Conservation (phyloP, 2,888 invertebrate species). For the Scaeva pyrastri region DNA sequence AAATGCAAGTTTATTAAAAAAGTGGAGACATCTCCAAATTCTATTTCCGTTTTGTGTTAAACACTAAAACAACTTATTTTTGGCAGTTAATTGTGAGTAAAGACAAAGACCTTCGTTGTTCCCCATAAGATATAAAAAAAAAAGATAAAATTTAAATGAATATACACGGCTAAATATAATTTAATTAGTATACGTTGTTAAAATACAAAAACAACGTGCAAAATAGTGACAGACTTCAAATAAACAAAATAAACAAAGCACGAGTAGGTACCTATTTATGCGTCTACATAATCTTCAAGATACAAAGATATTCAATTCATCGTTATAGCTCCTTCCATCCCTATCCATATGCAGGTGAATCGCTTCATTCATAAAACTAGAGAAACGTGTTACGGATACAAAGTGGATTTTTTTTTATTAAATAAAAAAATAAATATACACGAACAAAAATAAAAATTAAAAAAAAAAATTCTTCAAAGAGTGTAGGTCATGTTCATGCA, state of each 20-base stretch:
- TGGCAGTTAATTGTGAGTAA: too few relatives aligned
- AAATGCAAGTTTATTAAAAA: too few relatives aligned
- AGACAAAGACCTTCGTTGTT: constrained; percentile 23
- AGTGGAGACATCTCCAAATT: too few relatives aligned
- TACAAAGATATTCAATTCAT: background rate
- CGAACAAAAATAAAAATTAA: constrained; percentile 2
- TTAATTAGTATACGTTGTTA: constrained; percentile 63
- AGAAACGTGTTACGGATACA: constrained; percentile 50
- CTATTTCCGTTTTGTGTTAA: too few relatives aligned
- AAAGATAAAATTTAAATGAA: constrained; percentile 32
- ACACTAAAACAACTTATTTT: too few relatives aligned
- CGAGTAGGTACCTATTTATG: background rate
- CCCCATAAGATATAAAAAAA: constrained; percentile 5
- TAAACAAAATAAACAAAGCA: constrained; percentile 29
- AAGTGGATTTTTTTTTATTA: constrained; percentile 20
- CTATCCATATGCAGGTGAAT: constrained; percentile 32
- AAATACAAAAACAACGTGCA: constrained; percentile 41
- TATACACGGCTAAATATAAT: constrained; percentile 62
- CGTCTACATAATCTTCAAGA: background rate
- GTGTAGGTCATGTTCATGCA: constrained; percentile 68
- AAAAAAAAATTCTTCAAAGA: constrained; percentile 43
- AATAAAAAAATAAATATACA: background rate
- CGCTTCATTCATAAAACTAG: constrained; percentile 65
- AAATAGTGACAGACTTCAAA: constrained; percentile 34
- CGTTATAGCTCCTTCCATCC: constrained; percentile 4